Evolutionary conservation across 2,888 invertebrate genomes (phyloP), one percentile per base, ranked within the genome.

Genomic region (Oligia strigilis): DNA sequence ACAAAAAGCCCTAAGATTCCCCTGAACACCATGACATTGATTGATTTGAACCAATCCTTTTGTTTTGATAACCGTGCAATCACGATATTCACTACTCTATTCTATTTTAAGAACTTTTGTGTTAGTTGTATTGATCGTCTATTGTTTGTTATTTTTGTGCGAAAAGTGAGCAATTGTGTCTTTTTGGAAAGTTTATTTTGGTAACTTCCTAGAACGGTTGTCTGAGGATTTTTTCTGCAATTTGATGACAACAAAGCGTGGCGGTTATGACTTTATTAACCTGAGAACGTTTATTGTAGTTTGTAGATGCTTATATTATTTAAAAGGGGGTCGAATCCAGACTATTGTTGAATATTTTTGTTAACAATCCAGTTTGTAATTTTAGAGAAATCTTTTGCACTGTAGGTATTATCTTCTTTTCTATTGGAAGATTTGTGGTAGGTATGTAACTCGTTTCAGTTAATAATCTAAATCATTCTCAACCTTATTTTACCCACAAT

Each of bases 51-150:
- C 74, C 72, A 76, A 75, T 74, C 67, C 78, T 83, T 77, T 92
- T 93, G 92, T 92, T 91, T 92, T 91, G 86, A 89, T 92, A 92
- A 95, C 92, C 95, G 95, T 95, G 92, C 91, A 91, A 94, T 96
- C 96, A 96, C 96, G 96, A 95, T 65, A 9, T 40, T 23, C 64
- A 36, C 77, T 78, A 82, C 70, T 66, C 70, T 82, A 84, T 89
- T 88, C 71, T 82, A 84, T 88, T 88, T 84, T 49, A 29, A 65
- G 36, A 66, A n/a, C 5, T 70, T 82, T 77, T 79, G 75, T 83
- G 17, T 80, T 5, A 17, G 14, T 78, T 77, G 70, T 79, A 29
- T 58, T 77, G 70, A 64, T 77, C 19, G 58, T 73, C 55, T 52
- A 72, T 84, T 86, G 82, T 87, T 87, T 78, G 69, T 77, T 81